Evolutionary conservation across 2,113 vertebrate genomes (phyloP).

Genomic region (Galbula dea): DNA sequence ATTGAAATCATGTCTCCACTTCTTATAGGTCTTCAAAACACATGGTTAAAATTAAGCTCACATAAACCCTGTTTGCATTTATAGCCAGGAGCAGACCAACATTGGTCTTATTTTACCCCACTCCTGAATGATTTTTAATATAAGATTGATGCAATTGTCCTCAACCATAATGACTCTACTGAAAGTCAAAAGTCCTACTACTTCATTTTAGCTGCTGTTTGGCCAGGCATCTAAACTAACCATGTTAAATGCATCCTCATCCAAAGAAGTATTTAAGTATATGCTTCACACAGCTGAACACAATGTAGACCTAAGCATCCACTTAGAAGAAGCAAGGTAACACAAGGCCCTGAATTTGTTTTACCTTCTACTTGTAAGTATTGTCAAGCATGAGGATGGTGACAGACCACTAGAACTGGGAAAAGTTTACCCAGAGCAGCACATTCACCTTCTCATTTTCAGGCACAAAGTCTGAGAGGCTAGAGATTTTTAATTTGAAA

Average conservation of each 20-base stretch:
- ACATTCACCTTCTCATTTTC: neutral
- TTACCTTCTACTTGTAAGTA: neutral
- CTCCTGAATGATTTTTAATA: neutral
- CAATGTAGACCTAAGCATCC: neutral
- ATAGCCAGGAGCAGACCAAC: neutral
- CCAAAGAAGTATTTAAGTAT: neutral
- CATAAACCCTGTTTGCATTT: constrained; percentile 35
- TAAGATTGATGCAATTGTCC: neutral
- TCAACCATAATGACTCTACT: neutral
- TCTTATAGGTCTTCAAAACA: neutral
- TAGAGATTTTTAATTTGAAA: neutral
- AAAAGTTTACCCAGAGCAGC: neutral
- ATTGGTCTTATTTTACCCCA: neutral
- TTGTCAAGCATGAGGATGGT: neutral
- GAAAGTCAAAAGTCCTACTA: neutral
- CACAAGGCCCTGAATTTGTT: neutral
- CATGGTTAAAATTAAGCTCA: constrained; percentile 32
- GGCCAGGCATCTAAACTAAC: neutral
- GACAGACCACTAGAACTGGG: neutral
- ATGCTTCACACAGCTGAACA: neutral
- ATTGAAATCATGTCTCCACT: neutral
- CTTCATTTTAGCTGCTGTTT: neutral
- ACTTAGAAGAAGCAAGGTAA: neutral
- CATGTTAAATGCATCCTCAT: neutral
- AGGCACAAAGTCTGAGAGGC: neutral